Evolutionary conservation across 1,140 invertebrate species (phyloP).

Genomic region (Aphis gossypii): DNA sequence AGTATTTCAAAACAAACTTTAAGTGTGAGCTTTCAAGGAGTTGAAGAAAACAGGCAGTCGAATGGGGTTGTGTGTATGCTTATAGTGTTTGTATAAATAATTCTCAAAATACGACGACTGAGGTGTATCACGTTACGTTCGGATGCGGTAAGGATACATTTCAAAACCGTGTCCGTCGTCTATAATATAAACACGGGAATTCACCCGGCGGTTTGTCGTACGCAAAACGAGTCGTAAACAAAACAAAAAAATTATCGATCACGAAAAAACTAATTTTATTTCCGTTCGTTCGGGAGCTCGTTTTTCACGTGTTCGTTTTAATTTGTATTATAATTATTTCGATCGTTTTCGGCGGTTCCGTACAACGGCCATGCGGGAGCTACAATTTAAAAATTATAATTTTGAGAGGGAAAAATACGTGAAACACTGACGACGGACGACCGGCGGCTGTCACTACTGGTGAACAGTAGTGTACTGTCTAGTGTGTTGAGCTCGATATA

Average conservation of each 20-base stretch:
- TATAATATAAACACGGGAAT: neutral
- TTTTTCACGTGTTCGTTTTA: neutral
- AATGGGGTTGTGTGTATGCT: neutral
- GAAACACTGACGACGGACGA: neutral
- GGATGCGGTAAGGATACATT: neutral
- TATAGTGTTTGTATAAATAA: neutral
- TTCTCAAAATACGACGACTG: neutral
- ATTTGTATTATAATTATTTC: neutral
- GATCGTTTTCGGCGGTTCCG: neutral
- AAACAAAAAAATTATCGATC: neutral
- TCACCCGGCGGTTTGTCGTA: neutral
- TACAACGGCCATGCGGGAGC: neutral
- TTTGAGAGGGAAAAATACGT: neutral
- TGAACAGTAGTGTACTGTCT: neutral
- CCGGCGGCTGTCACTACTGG: slow-evolving; percentile 2
- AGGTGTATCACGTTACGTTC: neutral
- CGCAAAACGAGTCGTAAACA: neutral
- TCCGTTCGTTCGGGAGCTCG: neutral
- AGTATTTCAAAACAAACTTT: neutral
- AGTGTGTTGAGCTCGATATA: neutral
- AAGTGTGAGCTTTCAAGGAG: neutral
- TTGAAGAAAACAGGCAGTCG: neutral
- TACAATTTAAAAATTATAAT: neutral
- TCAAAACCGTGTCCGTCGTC: neutral
- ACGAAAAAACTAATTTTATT: neutral